phyloP scores from a whole-genome alignment of 2,888 invertebrate genomes.

The Protophormia terraenovae region DNA sequence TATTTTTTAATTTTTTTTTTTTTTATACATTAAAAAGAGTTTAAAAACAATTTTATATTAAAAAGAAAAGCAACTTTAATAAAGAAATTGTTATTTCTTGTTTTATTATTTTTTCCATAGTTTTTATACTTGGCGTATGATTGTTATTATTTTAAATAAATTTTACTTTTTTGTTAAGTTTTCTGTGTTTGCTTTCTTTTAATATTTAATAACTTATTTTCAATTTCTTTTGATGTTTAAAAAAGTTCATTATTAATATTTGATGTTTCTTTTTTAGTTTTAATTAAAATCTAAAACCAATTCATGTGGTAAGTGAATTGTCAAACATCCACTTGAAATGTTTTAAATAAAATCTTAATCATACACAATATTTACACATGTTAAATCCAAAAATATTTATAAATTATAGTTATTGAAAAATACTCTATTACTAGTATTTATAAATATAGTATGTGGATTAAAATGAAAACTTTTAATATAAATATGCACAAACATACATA shows the following conservation, averaged over 20 bases:
- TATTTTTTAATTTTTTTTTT: neutral
- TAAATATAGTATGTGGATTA: no score
- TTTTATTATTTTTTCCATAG: no score
- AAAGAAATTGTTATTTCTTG: no score
- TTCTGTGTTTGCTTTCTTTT: neutral
- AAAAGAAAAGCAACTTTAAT: no score
- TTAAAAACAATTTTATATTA: no score
- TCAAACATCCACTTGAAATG: neutral
- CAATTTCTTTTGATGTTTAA: neutral
- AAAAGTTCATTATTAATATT: neutral
- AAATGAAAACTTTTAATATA: no score
- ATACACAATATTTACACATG: neutral
- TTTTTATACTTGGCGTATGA: no score
- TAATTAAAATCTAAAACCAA: constrained; percentile 10
- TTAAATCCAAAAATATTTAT: neutral
- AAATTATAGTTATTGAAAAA: neutral
- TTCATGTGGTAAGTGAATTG: neutral
- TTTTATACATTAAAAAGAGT: neutral
- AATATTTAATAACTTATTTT: no score
- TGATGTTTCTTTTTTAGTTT: neutral
- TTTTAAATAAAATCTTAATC: neutral
- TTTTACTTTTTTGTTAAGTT: neutral
- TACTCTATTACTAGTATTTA: no score
- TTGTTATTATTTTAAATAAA: no score
- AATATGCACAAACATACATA: no score